These are phyloP conservation scores for Eretmocerus hayati DNA, from an alignment of 2,888 invertebrate species.

Conservation along the genomic window DNA sequence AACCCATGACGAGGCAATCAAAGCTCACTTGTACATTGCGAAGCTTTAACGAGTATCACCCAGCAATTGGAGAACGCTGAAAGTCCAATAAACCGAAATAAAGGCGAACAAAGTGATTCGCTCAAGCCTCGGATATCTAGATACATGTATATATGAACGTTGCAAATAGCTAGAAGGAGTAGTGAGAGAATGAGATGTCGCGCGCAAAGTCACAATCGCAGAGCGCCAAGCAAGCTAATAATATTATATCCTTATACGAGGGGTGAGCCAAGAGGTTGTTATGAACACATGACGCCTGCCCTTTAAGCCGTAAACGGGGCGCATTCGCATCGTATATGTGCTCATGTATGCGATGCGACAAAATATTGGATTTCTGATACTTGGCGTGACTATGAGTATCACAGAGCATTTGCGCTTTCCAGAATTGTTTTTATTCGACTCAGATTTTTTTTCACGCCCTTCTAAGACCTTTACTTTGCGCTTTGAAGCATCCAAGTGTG, in stretches of 20 bases:
- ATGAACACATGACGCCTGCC: constrained; percentile 44
- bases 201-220: constrained; percentile 5
- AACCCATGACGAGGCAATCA: constrained; percentile 21
- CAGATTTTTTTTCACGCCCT: not conserved
- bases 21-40: constrained; percentile 1
- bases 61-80: constrained; percentile 4
- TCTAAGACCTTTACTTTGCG: no score
- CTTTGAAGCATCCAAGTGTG: no score
- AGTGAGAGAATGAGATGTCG: no score
- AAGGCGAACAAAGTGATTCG: not conserved
- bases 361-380: constrained; percentile 16
- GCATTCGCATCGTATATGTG: not conserved
- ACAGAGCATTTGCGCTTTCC: no score
- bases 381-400: no score
- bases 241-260: constrained; percentile 33
- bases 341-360: not conserved
- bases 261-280: constrained; percentile 32
- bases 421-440: not conserved
- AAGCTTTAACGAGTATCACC: constrained; percentile 14
- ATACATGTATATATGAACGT: no score
- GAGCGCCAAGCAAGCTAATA: constrained; percentile 33
- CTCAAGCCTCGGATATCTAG: not conserved
- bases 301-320: not conserved
- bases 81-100: constrained; percentile 20
- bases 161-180: no score